phyloP scores from a whole-genome alignment of 2,888 invertebrate genomes.

The Dasypolia templi region DNA sequence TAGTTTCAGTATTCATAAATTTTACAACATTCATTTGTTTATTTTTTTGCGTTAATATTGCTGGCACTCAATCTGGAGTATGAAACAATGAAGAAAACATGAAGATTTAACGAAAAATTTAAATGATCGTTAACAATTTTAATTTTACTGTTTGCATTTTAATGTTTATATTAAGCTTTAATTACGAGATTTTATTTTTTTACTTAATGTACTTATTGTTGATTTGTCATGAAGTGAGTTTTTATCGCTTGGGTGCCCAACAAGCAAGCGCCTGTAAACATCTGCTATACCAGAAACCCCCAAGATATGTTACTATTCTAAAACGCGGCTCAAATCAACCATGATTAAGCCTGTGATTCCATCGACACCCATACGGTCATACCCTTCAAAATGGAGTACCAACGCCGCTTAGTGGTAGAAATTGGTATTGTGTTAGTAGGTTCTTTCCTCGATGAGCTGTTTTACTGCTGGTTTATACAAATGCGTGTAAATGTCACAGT shows the following conservation, averaged over 20 bases:
- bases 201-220: background rate
- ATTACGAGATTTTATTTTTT: slow-evolving; percentile 1
- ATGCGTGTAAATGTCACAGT: too few species aligned
- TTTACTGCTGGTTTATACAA: too few species aligned
- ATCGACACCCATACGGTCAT: too few species aligned
- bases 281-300: background rate
- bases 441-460: too few species aligned
- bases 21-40: slow-evolving; percentile 28
- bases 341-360: background rate
- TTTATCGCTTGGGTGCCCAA: background rate
- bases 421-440: too few species aligned
- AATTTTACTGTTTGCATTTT: too few species aligned
- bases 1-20: too few species aligned
- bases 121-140: slow-evolving; percentile 1
- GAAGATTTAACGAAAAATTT: slow-evolving; percentile 12
- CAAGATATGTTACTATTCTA: background rate
- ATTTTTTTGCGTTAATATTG: background rate
- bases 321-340: background rate
- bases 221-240: background rate
- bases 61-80: background rate
- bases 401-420: too few species aligned
- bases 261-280: background rate
- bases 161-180: background rate
- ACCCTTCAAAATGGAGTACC: too few species aligned
- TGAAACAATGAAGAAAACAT: background rate